Percentiles rank a stretch among this genome's conserved stretches.
Evolutionary conservation across 2,888 invertebrate species (phyloP).

Genomic region (Leucania comma): DNA sequence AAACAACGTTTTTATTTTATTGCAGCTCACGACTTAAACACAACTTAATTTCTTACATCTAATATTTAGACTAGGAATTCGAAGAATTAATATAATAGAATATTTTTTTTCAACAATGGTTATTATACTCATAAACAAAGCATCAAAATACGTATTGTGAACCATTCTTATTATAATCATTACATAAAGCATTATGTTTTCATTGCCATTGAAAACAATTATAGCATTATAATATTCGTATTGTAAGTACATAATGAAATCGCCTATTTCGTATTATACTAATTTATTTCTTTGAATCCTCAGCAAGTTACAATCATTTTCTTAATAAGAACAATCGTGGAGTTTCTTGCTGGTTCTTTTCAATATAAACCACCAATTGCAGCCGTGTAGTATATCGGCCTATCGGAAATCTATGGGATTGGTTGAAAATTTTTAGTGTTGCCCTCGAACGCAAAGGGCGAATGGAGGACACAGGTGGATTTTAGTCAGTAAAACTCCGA

Average conservation of each 20-base stretch:
- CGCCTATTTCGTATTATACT: neutral
- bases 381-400: no score
- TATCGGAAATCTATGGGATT: no score
- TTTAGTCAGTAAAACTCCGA: no score
- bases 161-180: neutral
- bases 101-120: neutral
- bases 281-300: neutral
- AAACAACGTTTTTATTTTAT: neutral
- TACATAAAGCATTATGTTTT: neutral
- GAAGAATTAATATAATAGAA: conserved; percentile 1
- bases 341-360: no score
- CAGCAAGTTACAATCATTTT: neutral
- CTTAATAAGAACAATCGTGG: no score
- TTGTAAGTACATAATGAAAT: neutral
- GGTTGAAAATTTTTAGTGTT: no score
- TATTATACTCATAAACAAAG: conserved; percentile 28
- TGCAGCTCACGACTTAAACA: neutral
- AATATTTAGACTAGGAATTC: neutral
- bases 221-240: neutral
- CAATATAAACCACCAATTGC: no score
- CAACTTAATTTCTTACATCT: neutral
- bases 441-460: no score
- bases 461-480: no score
- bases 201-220: conserved; percentile 4
- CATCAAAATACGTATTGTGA: conserved; percentile 33